Evolutionary conservation across 2,888 invertebrate species (phyloP).

Genomic region (Caenorhabditis drosophilae): DNA sequence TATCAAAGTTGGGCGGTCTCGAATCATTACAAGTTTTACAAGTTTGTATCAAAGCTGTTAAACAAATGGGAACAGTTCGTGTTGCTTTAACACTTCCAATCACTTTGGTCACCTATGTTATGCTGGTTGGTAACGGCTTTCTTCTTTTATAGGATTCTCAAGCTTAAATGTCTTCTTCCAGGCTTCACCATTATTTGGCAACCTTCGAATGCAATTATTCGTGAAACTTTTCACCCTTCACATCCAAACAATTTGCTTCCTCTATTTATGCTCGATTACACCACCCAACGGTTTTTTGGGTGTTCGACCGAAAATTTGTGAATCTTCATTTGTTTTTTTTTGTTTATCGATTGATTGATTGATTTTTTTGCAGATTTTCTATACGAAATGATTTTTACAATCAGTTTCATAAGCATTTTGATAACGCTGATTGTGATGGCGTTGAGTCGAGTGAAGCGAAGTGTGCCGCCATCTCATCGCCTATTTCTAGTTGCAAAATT

Average conservation of each 20-base stretch:
- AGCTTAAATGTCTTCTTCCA: conserved; percentile 14
- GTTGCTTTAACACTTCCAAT: conserved; percentile 58
- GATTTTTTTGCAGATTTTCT: conserved; percentile 56
- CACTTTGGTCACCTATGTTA: conserved; percentile 58
- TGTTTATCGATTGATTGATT: neutral
- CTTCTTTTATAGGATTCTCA: neutral
- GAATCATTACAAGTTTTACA: conserved; percentile 45
- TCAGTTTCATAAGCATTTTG: conserved; percentile 57
- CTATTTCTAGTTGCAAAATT: conserved; percentile 60
- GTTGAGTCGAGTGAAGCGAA: conserved; percentile 57
- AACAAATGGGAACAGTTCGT: conserved; percentile 59
- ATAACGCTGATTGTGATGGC: conserved; percentile 60
- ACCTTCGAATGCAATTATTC: conserved; percentile 60
- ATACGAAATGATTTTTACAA: conserved; percentile 62
- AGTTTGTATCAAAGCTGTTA: conserved; percentile 60
- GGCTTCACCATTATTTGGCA: conserved; percentile 65
- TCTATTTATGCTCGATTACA: conserved; percentile 64
- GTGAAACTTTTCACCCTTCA: conserved; percentile 60
- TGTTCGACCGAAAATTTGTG: conserved; percentile 62
- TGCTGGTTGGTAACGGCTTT: conserved; percentile 43
- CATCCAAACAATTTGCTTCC: conserved; percentile 65
- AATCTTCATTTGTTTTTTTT: conserved; percentile 11
- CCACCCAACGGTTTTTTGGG: conserved; percentile 64
- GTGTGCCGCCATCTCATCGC: conserved; percentile 60
- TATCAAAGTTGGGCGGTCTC: conserved; percentile 26